Base-by-base conservation (phyloP, 2,888 invertebrate species). In the Watsonalla binaria region DNA sequence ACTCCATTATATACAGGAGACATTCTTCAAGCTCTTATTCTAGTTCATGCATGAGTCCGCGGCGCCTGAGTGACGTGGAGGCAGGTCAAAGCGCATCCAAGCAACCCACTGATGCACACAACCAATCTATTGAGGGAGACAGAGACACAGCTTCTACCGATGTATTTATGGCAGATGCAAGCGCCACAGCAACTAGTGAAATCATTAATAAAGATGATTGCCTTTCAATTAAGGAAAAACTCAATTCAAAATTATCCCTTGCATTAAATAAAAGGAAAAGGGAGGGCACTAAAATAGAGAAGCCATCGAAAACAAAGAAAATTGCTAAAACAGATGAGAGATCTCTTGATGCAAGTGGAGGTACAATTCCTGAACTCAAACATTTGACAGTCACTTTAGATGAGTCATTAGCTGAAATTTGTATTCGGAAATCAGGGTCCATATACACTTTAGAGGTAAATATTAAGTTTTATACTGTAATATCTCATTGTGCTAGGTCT, bases 21-120 rank as follows among this genome's bases (percentile, higher is more conserved):
- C 95, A 96, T 71, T 96, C 96, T 2, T 96, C 96, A 48, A 96
- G 96, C 76, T 96, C 96, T 0, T 95, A 95, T 74, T 95, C 95
- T 0, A 94, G 94, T 72, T 92, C 92, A 2, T 93, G 94, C 11
- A 92, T 92, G 82, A 94, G 94, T 69, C 92, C 93, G 0, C 86
- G 93, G 34, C 90, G 94, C 6, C 81, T 93, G 13, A 93, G 93
- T 69, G 85, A 90, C 71, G 83, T 91, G 7, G 92, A 91, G 37
- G 61, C 61, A 58, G 64, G 71, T 34, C 47, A 58, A 6, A 55
- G 63, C 51, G 55, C 61, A 46, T 51, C 67, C 65, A 57, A 80
- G 72, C 65, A 68, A 54, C 45, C 54, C 14, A 61, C 62, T 34
- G 68, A 72, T 35, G 61, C 52, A 39, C 64, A 64, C 49, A 62